Evolutionary conservation across 92 coral and sea anemone genomes (phyloP), one percentile per base, ranked within the genome.

Genomic region (Parazoanthus swiftii): DNA sequence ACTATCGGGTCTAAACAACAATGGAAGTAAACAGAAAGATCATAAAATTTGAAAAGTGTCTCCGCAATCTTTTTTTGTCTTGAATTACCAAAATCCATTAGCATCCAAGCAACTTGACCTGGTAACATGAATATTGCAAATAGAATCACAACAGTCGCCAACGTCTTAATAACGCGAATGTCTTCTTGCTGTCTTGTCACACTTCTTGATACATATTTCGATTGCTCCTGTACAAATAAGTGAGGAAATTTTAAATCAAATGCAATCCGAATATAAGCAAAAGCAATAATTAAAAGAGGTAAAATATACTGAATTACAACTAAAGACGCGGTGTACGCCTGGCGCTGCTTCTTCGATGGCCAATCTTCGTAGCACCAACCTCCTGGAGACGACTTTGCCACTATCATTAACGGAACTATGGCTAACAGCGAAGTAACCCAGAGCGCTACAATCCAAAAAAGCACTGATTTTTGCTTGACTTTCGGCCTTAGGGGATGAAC

Each of bases 291-390:
- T 1, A 71, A 71, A 38, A 94, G 89, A n/a, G 96, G 96, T 42
- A 90, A 21, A 15, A 89, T 85, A 51, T 94, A 94, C 78, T 94
- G 96, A 23, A 94, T 86, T 13, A 94, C 91, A 13, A 91, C 72
- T 36, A 94, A 54, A 13, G 88, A 65, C 35, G 92, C 91, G 4
- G 96, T 94, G 85, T 94, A 94, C 43, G 67, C 85, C 36, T 90
- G 81, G n/a, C 94, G 88, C 67, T 88, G 84, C 42, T 76, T 78
- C 26, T 29, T 39, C 2, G 85, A 44, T 18, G 77, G 42, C 96
- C 96, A 94, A 0, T 73, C 81, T 82, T 94, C 96, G 67, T 88
- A 74, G 59, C 96, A 94, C 68, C 94, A 91, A 1, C 92, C 92
- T 11, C 92, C 94, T 10, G 94, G 86, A 58, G 90, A 63, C 6